Evolutionary conservation across 2,113 vertebrate genomes (phyloP).

Genomic region (Lepus americanus): DNA sequence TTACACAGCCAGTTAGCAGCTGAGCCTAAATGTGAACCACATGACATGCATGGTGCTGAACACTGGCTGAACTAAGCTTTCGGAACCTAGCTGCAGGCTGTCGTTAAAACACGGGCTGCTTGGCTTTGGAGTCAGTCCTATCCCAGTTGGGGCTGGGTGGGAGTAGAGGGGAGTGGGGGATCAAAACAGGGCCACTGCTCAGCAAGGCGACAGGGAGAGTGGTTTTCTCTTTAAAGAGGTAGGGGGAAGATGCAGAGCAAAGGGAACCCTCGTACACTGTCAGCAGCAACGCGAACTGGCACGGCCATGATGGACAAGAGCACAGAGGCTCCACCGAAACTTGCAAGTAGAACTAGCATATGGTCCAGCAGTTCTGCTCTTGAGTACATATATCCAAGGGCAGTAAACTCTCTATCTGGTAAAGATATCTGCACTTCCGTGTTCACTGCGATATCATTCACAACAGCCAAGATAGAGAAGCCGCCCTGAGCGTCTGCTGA

Average conservation of each 20-base stretch:
- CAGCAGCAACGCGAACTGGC: background rate
- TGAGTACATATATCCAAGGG: background rate
- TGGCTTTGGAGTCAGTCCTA: background rate
- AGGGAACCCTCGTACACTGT: background rate
- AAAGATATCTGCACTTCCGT: background rate
- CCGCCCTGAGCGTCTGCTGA: background rate
- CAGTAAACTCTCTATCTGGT: conserved; percentile 11
- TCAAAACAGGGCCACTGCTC: background rate
- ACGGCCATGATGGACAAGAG: background rate
- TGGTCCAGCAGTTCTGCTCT: background rate
- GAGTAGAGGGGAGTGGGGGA: background rate
- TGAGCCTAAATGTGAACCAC: background rate
- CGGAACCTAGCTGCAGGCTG: background rate
- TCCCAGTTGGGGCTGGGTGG: background rate
- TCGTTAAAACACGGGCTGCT: background rate
- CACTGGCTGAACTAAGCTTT: background rate
- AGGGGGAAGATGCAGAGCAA: background rate
- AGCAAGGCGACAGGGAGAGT: background rate
- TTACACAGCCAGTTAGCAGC: background rate
- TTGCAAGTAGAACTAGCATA: background rate
- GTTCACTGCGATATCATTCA: background rate
- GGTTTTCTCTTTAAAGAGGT: background rate
- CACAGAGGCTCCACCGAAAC: background rate
- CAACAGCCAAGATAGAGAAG: background rate
- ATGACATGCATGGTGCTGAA: background rate